A percentile compares a stretch with the other conserved stretches of the same genome.
phyloP scores from a whole-genome alignment of 2,888 invertebrate genomes.

The Cantharis rufa region DNA sequence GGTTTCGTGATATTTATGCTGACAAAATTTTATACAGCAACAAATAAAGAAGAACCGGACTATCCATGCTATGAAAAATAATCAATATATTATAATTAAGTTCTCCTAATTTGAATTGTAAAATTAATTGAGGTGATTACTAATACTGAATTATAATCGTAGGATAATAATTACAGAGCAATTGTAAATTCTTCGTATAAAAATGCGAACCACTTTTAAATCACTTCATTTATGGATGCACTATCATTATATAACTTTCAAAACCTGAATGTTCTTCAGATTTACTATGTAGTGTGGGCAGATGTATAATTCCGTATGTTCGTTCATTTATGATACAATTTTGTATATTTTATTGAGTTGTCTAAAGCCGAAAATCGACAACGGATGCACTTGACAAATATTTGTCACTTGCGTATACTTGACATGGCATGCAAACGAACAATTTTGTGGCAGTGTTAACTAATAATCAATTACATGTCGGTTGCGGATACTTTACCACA shows the following conservation, averaged over 20 bases:
- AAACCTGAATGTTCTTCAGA: background rate
- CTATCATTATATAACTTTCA: background rate
- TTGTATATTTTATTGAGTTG: too few species aligned
- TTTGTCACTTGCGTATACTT: too few species aligned
- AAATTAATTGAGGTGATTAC: background rate
- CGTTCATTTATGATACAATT: too few species aligned
- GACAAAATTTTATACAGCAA: background rate
- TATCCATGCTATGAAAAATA: background rate
- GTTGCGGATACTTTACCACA: too few species aligned
- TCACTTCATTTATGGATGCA: background rate
- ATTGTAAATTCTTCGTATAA: background rate
- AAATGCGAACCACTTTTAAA: background rate
- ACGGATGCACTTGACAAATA: too few species aligned
- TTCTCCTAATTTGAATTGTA: background rate
- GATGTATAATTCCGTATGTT: too few species aligned
- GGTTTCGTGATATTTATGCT: background rate
- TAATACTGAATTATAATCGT: background rate
- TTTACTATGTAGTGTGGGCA: background rate
- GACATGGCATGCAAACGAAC: too few species aligned
- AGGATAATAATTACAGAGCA: background rate
- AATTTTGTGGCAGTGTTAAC: too few species aligned
- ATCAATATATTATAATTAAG: background rate
- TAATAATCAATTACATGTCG: too few species aligned
- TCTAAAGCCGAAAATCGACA: too few species aligned
- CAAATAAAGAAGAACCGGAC: background rate